Base-by-base conservation (phyloP, 2,888 invertebrate genomes). In the Hirtodrosophila alboralis region DNA sequence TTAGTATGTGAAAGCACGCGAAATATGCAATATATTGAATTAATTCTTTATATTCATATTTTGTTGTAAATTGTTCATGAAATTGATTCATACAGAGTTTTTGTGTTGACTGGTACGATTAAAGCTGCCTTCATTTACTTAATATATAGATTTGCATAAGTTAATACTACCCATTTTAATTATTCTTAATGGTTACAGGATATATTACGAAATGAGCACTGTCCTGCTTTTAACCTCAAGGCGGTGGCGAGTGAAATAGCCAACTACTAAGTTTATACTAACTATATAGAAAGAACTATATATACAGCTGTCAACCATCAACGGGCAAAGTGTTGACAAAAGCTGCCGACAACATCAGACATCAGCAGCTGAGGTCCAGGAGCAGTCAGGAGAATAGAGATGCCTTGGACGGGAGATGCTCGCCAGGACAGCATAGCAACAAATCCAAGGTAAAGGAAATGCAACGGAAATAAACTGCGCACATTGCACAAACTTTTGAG, bases 391-490 rank as follows among this genome's bases (percentile, higher is more conserved):
- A 1, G 23, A 8, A 8, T 1, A 23, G 23, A 40, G 72, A 31
- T 60, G 68, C 44, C 53, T 58, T 64, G 51, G 53, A 53, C 65
- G 52, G 41, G 23, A 23, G 23, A 23, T 23, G 6, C 23, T 8
- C 23, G 23, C 10, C 12, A 18, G 14, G 21, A 26, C 28, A 9
- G 28, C 28, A 14, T 28, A 36, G 56, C 51, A 45, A 67, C 78
- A 78, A 78, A 85, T 85, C 79, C 79, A 73, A 80, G 79, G 79
- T 80, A 80, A 23, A 23, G 23, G 23, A 23, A 79, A 83, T 85
- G 79, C 86, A 79, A 70, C 76, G 84, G 86, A 85, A 80, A 85
- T 79, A 85, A 85, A 80, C 76, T 85, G 86, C 72, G 83, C 83
- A 72, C 69, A 75, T 77, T 84, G 85, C 79, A 83, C 51, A 83